Conservation (phyloP, 2,113 vertebrate species). For the Chionodraco myersi region DNA sequence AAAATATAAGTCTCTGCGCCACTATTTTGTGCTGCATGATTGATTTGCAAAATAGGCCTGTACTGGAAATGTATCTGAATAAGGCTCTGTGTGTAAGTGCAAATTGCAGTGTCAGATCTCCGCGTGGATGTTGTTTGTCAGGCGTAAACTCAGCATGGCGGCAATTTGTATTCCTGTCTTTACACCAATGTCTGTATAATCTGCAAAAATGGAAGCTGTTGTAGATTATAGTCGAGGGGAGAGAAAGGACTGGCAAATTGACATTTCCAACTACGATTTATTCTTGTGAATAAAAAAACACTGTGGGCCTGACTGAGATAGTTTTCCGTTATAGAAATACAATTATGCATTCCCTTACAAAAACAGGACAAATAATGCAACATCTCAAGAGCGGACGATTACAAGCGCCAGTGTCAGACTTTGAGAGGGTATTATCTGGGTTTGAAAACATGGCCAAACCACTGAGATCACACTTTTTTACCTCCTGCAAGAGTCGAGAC, state of each 20-base stretch:
- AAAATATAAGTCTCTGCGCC: constrained; percentile 76
- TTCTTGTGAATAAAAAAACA: constrained; percentile 38
- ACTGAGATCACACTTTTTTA: constrained; percentile 66
- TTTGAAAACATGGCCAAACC: constrained; percentile 73
- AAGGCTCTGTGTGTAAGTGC: constrained; percentile 75
- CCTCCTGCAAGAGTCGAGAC: constrained; percentile 30
- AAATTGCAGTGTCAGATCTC: constrained; percentile 79
- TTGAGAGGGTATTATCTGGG: constrained; percentile 69
- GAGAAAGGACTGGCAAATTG: constrained; percentile 61
- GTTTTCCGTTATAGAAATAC: constrained; percentile 58
- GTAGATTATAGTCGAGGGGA: constrained; percentile 74
- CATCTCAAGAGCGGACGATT: constrained; percentile 73
- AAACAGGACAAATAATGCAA: constrained; percentile 59
- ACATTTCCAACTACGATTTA: constrained; percentile 70
- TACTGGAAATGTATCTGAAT: constrained; percentile 79
- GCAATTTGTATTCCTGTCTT: constrained; percentile 75
- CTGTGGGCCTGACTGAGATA: constrained; percentile 36
- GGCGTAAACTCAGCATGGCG: constrained; percentile 73
- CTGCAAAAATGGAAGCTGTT: constrained; percentile 68
- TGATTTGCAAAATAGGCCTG: constrained; percentile 83
- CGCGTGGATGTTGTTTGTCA: constrained; percentile 76
- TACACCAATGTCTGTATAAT: constrained; percentile 74
- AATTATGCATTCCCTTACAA: constrained; percentile 72
- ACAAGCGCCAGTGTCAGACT: constrained; percentile 67
- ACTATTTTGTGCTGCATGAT: constrained; percentile 81